Percentiles rank a stretch among this genome's conserved stretches.
These are phyloP conservation scores for Panthera uncia DNA, from an alignment of 2,113 vertebrate species.

Conservation along the genomic window DNA sequence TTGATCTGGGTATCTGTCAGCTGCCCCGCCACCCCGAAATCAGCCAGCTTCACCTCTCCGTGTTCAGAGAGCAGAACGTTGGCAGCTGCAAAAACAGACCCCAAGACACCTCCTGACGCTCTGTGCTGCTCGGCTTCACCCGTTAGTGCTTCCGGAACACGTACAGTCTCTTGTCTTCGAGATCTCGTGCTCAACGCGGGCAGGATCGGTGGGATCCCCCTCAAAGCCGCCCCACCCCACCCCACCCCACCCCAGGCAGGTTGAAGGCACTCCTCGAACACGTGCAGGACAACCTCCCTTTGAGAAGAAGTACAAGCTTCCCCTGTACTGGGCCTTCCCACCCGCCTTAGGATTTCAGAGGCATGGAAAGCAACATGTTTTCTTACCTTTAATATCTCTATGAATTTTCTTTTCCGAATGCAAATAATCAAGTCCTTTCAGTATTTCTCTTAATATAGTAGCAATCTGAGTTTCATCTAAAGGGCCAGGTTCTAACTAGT, in stretches of 20 bases:
- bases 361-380: neutral
- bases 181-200: fast-evolving
- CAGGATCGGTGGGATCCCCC: fast-evolving
- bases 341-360: neutral
- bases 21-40: slow-evolving; percentile 98
- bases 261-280: fast-evolving
- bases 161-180: fast-evolving
- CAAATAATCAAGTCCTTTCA: slow-evolving; percentile 97
- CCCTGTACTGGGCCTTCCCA: neutral
- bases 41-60: slow-evolving; percentile 97
- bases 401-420: slow-evolving; percentile 99
- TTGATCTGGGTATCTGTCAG: slow-evolving; percentile 98
- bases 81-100: slow-evolving; percentile 88
- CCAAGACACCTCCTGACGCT: fast-evolving
- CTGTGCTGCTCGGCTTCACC: fast-evolving
- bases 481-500: slow-evolving; percentile 94
- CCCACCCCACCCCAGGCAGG: fast-evolving
- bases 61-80: slow-evolving; percentile 97
- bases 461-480: slow-evolving; percentile 98
- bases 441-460: slow-evolving; percentile 96
- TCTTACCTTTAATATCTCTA: slow-evolving; percentile 97
- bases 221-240: neutral
- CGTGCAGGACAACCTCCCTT: fast-evolving
- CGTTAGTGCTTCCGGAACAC: fast-evolving
- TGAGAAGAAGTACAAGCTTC: neutral